Base-by-base conservation (phyloP, 2,113 vertebrate genomes). In the Ceratotherium simum region DNA sequence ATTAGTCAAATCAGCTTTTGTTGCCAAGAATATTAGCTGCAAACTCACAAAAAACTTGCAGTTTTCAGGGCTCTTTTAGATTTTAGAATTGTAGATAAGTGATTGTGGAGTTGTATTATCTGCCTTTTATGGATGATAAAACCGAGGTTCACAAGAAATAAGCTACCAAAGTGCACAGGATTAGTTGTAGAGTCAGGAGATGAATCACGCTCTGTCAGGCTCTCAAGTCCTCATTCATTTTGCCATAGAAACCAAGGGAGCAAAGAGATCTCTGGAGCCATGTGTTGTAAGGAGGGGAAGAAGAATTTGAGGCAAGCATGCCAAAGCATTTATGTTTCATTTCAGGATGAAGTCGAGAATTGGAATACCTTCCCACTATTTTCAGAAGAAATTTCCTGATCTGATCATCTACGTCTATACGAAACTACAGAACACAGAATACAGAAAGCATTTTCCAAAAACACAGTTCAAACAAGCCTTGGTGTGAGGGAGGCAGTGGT, bases 381-480 rank as follows among this genome's bases (percentile, higher is more conserved):
- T 99, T 96, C 95, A 98, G 97, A 9, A 69, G 73, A 29, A 2
- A 27, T 99, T 99, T 81, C 99, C 99, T 14, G 72, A 97, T 87
- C 97, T 99, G 54, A 95, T 98, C 48, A 90, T 99, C 33, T 97
- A 98, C 7, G 96, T 98, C 86, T 98, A 99, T 23, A 98, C 60
- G 9, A 76, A 31, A 75, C 95, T 99, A 82, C 8, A 6, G 62
- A 56, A 87, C 62, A 97, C 97, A 76, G 70, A 98, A 3, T 42
- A 46, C 1, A 48, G 8, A n/a, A 96, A 92, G 1, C 42, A 98
- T 91, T 91, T 98, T 1, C 97, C 97, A 56, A 69, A 97, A 33
- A 16, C 80, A 96, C 65, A 69, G 80, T 23, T 6, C 16, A 64
- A 67, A 51, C 39, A n/a, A 73, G n/a, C 65, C 29, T 27, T 27